Conservation (phyloP, 1,140 invertebrate species). For the Ridgeia piscesae region DNA sequence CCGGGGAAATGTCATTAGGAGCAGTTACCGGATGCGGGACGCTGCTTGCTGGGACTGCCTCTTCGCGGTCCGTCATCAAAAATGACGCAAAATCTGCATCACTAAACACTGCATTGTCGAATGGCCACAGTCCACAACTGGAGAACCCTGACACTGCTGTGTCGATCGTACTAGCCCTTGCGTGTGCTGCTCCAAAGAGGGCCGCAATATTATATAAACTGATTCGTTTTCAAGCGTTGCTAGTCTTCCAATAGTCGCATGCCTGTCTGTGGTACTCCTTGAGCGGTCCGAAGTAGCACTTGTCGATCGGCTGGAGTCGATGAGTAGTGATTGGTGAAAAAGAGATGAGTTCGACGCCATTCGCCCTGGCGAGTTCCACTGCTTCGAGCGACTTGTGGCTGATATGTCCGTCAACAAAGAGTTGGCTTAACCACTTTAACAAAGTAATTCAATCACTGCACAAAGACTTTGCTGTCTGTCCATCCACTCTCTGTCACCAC, state of each 20-base stretch:
- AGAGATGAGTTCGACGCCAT: conserved; percentile 33
- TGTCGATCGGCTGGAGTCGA: conserved; percentile 39
- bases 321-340: conserved; percentile 41
- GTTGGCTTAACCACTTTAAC: conserved; percentile 27
- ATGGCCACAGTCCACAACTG: conserved; percentile 17
- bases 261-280: too few relatives aligned
- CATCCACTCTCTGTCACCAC: conserved; percentile 32
- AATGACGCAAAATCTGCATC: conserved; percentile 32
- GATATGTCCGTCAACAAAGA: conserved; percentile 44
- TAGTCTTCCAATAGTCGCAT: conserved; percentile 45
- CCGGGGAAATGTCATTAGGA: too few relatives aligned
- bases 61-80: conserved; percentile 21
- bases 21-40: too few relatives aligned
- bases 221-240: conserved; percentile 41
- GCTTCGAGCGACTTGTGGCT: conserved; percentile 32
- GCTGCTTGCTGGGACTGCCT: conserved; percentile 9
- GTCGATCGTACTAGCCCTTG: conserved; percentile 10
- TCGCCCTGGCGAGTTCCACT: conserved; percentile 32
- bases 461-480: conserved; percentile 33
- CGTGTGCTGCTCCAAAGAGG: conserved; percentile 27
- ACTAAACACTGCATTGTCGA: conserved; percentile 15
- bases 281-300: not conserved
- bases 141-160: conserved; percentile 15
- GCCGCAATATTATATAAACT: conserved; percentile 47
- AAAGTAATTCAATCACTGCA: conserved; percentile 35